A percentile compares a stretch with the other conserved stretches of the same genome.
These are phyloP conservation scores for Pseudochromis fuscus DNA, from an alignment of 2,797 vertebrate species.

Conservation along the genomic window DNA sequence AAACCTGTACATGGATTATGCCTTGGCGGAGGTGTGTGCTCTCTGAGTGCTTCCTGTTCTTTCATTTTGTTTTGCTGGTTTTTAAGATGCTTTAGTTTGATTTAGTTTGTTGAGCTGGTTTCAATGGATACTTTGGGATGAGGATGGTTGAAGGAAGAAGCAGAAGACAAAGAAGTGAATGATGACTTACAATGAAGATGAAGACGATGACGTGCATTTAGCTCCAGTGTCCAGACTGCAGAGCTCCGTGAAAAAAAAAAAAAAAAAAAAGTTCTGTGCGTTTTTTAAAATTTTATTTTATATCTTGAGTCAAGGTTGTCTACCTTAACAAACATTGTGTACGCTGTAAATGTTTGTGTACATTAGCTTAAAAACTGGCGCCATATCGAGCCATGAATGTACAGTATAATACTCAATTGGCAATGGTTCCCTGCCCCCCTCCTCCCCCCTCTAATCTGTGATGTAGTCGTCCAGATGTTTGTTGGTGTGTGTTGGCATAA, in stretches of 20 bases:
- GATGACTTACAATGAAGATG: slow-evolving; percentile 28
- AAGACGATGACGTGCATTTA: slow-evolving; percentile 45
- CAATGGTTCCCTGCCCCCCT: slow-evolving; percentile 41
- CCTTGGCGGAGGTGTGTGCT: too few relatives aligned
- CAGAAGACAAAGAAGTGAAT: slow-evolving; percentile 10
- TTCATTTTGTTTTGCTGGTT: slow-evolving; percentile 60
- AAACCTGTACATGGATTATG: too few relatives aligned
- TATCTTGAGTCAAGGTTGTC: slow-evolving; percentile 43
- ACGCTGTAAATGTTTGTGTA: slow-evolving; percentile 74
- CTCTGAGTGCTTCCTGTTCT: too few relatives aligned
- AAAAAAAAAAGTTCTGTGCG: slow-evolving; percentile 46
- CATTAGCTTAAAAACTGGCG: slow-evolving; percentile 69
- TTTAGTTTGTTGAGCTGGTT: slow-evolving; percentile 67
- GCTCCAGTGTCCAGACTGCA: slow-evolving; percentile 43
- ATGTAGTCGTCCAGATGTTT: slow-evolving; percentile 68
- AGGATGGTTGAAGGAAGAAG: slow-evolving; percentile 27
- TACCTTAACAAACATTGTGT: slow-evolving; percentile 53
- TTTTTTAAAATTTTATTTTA: slow-evolving; percentile 40
- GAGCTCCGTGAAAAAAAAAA: slow-evolving; percentile 31
- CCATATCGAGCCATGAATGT: slow-evolving; percentile 77
- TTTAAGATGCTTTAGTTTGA: slow-evolving; percentile 59
- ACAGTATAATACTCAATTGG: slow-evolving; percentile 62
- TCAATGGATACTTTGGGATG: slow-evolving; percentile 59
- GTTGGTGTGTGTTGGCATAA: slow-evolving; percentile 58
- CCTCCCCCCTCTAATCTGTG: slow-evolving; percentile 48